Conservation (phyloP, 2,797 vertebrate genomes). For the Pipistrellus kuhlii region DNA sequence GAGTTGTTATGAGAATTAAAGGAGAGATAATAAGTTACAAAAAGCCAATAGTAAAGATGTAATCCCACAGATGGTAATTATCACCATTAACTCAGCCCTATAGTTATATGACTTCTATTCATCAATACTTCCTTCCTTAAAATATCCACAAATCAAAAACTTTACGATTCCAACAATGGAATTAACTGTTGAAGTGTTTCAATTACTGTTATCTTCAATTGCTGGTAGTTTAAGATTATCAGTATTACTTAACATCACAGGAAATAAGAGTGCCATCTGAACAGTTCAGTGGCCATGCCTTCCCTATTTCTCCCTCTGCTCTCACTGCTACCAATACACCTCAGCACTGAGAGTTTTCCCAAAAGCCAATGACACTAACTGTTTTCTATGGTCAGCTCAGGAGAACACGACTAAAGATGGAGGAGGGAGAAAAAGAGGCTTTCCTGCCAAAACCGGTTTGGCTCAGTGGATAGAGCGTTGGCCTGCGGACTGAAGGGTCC, state of each 20-base stretch:
- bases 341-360: background rate
- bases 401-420: background rate
- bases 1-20: slow-evolving; percentile 41
- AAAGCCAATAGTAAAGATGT: slow-evolving; percentile 49
- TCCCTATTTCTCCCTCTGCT: background rate
- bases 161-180: background rate
- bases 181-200: background rate
- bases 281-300: background rate
- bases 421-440: background rate
- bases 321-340: background rate
- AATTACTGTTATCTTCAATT: background rate
- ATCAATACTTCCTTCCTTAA: slow-evolving; percentile 54
- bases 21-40: background rate
- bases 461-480: too few species aligned
- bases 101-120: slow-evolving; percentile 41
- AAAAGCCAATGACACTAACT: background rate
- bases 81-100: background rate
- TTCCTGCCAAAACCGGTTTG: too few species aligned
- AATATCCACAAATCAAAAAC: slow-evolving; percentile 63
- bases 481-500: too few species aligned
- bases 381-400: background rate
- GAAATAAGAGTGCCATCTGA: background rate
- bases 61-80: slow-evolving; percentile 62
- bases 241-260: background rate
- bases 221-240: slow-evolving; percentile 15